Evolutionary conservation across 2,797 vertebrate species (phyloP), one percentile per base, ranked within the genome.

Genomic region (Pagetopsis macropterus): DNA sequence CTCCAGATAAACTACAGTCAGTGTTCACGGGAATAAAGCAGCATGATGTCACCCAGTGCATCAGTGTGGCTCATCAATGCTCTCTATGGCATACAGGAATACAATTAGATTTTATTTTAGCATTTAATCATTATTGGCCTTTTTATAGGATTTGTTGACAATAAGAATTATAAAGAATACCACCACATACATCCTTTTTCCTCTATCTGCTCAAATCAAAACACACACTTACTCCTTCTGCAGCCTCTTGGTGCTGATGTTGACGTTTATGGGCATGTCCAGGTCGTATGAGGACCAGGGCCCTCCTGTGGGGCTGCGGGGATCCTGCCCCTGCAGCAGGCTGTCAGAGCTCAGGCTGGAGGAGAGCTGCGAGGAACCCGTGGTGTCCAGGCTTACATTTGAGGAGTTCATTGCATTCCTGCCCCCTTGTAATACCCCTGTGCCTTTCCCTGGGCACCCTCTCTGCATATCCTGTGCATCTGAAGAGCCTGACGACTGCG

Each of bases 291-390:
- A 92, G 10, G 93, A 95, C 89, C 95, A 95, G 23, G 85, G 92
- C 65, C 96, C 96, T 55, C 92, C 92, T 17, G 95, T 89, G 0
- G 93, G 93, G 70, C 94, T 95, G 77, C 89, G 94, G 72, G 85
- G 75, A 3, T 93, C 93, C 54, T 89, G 94, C 0, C 91, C 91
- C 1, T 95, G 95, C 17, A 94, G 90, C 3, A 95, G 68, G 81
- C 95, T 94, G 48, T 98, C 97, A 0, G 97, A 99, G 88, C 96
- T 96, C 19, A 96, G 84, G 89, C 97, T 99, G 93, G 96, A 98
- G 15, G 97, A 98, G 13, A 98, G 95, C 91, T 97, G 97, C 0
- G 96, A 98, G 0, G 96, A 99, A 7, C 94, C 95, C 0, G 95
- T 95, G 3, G 96, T 98, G 88, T 98, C 96, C 57, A 99, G 92